Percentiles rank a stretch among this genome's conserved stretches.
Evolutionary conservation across 2,113 vertebrate species (phyloP).

Genomic region (Acinonyx jubatus): DNA sequence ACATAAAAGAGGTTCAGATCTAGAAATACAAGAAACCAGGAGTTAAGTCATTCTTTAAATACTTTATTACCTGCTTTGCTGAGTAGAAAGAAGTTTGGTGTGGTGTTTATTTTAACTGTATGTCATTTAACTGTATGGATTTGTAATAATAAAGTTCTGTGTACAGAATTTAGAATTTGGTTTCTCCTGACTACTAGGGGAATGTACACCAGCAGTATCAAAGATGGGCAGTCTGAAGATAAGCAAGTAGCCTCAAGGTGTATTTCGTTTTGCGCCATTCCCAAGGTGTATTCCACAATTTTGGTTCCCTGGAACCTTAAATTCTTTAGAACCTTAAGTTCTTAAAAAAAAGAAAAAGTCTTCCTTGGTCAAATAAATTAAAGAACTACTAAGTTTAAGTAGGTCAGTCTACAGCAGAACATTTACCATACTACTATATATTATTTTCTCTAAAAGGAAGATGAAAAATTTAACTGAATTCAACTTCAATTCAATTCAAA

Average conservation of each 20-base stretch:
- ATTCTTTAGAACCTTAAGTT: neutral
- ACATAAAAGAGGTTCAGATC: neutral
- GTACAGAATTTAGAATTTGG: neutral
- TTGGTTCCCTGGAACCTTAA: neutral
- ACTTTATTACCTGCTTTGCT: neutral
- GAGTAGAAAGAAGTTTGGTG: constrained; percentile 20
- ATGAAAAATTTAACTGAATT: neutral
- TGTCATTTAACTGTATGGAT: neutral
- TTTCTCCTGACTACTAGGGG: neutral
- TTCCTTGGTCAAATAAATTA: neutral
- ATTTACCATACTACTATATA: neutral
- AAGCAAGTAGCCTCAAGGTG: neutral
- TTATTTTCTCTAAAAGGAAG: constrained; percentile 21
- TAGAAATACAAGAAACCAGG: constrained; percentile 4
- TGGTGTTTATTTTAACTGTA: neutral
- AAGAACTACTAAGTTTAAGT: constrained; percentile 12
- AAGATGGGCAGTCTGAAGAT: neutral
- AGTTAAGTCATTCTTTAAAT: neutral
- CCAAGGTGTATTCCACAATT: neutral
- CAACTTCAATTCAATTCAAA: too few species aligned
- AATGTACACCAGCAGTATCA: neutral
- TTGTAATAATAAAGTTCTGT: neutral
- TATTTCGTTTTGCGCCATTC: neutral
- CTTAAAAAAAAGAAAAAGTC: neutral
- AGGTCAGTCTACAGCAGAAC: neutral